A percentile compares a stretch with the other conserved stretches of the same genome.
phyloP scores from a whole-genome alignment of 2,797 vertebrate genomes.

The Acanthiza pusilla region DNA sequence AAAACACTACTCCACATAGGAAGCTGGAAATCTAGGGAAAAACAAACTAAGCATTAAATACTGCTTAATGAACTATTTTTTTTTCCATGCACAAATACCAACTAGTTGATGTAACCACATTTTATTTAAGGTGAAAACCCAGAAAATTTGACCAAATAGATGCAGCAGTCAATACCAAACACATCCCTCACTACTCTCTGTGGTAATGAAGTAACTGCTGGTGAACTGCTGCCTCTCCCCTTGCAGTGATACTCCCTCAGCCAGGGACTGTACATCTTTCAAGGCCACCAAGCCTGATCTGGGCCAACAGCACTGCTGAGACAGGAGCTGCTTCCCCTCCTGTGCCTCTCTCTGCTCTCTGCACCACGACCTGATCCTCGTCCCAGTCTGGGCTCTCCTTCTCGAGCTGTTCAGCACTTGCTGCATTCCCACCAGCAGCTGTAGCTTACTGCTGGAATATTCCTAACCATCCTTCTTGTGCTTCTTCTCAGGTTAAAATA shows the following conservation, averaged over 20 bases:
- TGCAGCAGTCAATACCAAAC: neutral
- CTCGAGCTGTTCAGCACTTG: neutral
- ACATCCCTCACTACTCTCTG: neutral
- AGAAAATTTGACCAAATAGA: neutral
- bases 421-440: neutral
- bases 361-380: accelerated
- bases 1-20: neutral
- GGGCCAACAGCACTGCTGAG: neutral
- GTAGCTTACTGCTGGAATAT: neutral
- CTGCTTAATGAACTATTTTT: neutral
- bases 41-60: neutral
- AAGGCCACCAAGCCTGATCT: neutral
- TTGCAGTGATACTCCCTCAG: neutral
- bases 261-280: neutral
- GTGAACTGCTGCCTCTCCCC: neutral
- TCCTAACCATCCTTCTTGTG: neutral
- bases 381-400: accelerated
- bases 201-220: neutral
- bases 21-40: neutral
- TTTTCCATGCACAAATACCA: neutral
- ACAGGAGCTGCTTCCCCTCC: neutral
- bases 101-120: neutral
- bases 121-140: neutral
- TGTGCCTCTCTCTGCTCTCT: neutral
- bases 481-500: neutral